Percentiles rank a stretch among this genome's conserved stretches.
Evolutionary conservation across 2,113 vertebrate species (phyloP).

Genomic region (Columba livia): DNA sequence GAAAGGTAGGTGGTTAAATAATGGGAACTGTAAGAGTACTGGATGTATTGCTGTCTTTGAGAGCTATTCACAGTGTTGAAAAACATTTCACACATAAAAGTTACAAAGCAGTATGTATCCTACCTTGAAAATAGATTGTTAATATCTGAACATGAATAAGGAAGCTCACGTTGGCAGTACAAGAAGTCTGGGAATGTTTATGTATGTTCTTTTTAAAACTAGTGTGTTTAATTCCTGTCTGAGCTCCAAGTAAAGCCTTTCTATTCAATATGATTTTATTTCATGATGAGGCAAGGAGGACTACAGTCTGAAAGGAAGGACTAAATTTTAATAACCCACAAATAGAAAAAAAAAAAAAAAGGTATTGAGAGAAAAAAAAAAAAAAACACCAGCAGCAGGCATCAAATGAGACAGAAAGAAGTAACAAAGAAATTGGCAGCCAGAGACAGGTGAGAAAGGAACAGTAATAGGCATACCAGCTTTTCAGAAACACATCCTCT

Average conservation of each 20-base stretch:
- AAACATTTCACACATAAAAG: not conserved
- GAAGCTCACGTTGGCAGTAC: not conserved
- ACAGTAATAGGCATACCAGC: not conserved
- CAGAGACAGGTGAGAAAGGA: not conserved
- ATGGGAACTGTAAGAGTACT: not conserved
- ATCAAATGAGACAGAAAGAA: not conserved
- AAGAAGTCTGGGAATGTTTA: slow-evolving; percentile 6
- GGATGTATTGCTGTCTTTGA: not conserved
- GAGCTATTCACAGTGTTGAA: not conserved
- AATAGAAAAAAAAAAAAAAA: not conserved
- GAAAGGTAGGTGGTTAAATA: not conserved
- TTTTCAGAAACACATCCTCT: not conserved
- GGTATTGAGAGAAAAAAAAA: not conserved
- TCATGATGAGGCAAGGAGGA: not conserved
- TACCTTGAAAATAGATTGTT: slow-evolving; percentile 3
- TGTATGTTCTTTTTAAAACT: slow-evolving; percentile 28
- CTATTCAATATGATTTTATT: not conserved
- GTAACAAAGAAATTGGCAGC: not conserved
- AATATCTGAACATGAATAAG: slow-evolving; percentile 8
- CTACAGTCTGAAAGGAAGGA: not conserved
- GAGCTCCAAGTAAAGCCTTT: not conserved
- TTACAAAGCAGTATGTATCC: not conserved
- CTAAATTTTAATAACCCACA: not conserved
- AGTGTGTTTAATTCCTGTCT: not conserved
- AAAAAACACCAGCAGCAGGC: too few relatives aligned